phyloP scores from a whole-genome alignment of 2,113 vertebrate genomes.

The Cyanoliseus patagonus region DNA sequence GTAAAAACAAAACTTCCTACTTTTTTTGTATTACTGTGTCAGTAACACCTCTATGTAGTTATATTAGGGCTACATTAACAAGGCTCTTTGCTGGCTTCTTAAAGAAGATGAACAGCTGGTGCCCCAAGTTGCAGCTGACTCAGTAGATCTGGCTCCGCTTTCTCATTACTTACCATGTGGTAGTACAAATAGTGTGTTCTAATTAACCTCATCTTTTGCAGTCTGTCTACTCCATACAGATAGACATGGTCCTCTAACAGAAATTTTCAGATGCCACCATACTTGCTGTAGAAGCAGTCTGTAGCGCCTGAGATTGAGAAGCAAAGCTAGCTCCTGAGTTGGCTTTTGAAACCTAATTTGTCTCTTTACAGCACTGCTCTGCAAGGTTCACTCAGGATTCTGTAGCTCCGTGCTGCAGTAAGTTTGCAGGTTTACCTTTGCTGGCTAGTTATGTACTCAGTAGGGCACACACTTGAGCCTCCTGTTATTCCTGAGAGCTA shows the following conservation, averaged over 20 bases:
- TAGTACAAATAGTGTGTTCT: not conserved
- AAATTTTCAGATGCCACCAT: not conserved
- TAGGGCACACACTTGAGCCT: not conserved
- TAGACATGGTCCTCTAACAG: not conserved
- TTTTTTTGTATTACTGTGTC: not conserved
- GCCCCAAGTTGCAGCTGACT: not conserved
- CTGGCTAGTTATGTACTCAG: not conserved
- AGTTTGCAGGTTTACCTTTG: not conserved
- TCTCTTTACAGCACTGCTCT: not conserved
- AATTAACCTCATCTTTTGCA: not conserved
- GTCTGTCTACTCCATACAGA: not conserved
- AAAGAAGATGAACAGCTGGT: not conserved
- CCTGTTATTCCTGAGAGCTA: not conserved
- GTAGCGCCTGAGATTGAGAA: not conserved
- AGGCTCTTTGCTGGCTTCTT: not conserved
- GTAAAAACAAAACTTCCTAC: not conserved
- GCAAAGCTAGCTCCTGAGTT: not conserved
- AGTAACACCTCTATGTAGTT: not conserved
- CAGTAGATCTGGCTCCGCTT: not conserved
- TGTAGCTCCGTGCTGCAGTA: not conserved
- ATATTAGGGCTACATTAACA: not conserved
- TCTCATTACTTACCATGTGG: not conserved
- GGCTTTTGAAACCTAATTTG: not conserved
- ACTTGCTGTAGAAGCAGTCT: not conserved
- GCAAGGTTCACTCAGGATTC: not conserved